These are phyloP conservation scores for Saccostrea echinata DNA, from an alignment of 1,140 invertebrate genomes.

Conservation along the genomic window DNA sequence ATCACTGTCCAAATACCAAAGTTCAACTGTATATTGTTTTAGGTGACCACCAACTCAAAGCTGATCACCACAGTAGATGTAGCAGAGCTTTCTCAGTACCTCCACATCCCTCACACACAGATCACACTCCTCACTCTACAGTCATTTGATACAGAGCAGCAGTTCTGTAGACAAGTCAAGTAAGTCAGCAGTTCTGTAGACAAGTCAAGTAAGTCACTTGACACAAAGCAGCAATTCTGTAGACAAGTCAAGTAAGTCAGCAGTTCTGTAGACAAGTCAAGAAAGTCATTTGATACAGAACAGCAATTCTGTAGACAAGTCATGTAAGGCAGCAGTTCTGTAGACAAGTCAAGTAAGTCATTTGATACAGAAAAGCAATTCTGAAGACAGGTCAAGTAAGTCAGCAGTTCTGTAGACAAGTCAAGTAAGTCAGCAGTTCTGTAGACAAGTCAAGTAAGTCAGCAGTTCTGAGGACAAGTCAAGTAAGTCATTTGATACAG, in stretches of 20 bases:
- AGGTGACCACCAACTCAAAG: slow-evolving; percentile 68
- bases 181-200: slow-evolving; percentile 5
- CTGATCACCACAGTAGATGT: slow-evolving; percentile 60
- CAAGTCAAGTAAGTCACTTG: slow-evolving; percentile 55
- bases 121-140: slow-evolving; percentile 62
- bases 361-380: too few species aligned
- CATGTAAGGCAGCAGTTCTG: not conserved
- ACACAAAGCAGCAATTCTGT: slow-evolving; percentile 68
- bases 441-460: too few species aligned
- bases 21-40: not conserved
- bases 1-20: too few species aligned
- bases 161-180: slow-evolving; percentile 64
- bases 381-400: too few species aligned
- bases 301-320: slow-evolving; percentile 57
- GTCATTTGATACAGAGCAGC: slow-evolving; percentile 68
- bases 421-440: too few species aligned
- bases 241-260: slow-evolving; percentile 59
- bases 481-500: too few species aligned
- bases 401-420: too few species aligned
- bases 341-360: slow-evolving; percentile 60
- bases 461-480: too few species aligned
- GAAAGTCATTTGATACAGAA: slow-evolving; percentile 68
- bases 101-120: slow-evolving; percentile 36
- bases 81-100: slow-evolving; percentile 42
- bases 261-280: slow-evolving; percentile 64